These are phyloP conservation scores for Nesogale talazaci DNA, from an alignment of 2,113 vertebrate genomes.

Conservation along the genomic window DNA sequence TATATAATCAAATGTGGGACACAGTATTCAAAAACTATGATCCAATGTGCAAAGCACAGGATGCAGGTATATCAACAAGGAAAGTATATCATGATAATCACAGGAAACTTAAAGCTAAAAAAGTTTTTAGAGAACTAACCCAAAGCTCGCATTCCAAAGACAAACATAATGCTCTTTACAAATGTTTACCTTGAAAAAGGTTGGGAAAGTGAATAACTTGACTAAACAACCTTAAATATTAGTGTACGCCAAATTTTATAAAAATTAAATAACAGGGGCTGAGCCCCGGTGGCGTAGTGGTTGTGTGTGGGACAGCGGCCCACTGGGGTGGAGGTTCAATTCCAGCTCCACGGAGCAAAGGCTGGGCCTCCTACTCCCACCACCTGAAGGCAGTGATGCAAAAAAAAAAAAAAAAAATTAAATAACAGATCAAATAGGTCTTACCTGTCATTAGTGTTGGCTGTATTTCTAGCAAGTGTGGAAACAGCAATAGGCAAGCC, in stretches of 20 bases:
- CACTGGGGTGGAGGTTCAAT: too few species aligned
- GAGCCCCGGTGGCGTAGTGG: too few species aligned
- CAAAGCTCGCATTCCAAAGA: background rate
- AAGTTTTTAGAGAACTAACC: background rate
- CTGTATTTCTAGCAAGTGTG: conserved; percentile 92
- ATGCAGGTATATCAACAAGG: background rate
- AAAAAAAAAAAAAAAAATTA: too few species aligned
- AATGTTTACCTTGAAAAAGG: background rate
- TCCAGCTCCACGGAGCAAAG: too few species aligned
- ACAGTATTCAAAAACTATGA: background rate
- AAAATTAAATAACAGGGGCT: too few species aligned
- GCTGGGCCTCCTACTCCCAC: too few species aligned
- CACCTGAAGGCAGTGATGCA: too few species aligned
- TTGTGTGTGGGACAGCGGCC: too few species aligned
- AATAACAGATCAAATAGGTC: conserved; percentile 59
- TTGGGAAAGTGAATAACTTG: background rate
- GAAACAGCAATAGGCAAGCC: conserved; percentile 96
- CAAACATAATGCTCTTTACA: conserved; percentile 1
- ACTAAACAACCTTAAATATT: conserved; percentile 8
- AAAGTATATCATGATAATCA: background rate
- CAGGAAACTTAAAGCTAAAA: conserved; percentile 14
- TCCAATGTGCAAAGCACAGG: background rate
- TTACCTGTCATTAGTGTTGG: conserved; percentile 89
- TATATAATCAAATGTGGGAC: background rate
- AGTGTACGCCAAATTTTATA: background rate